phyloP scores from a whole-genome alignment of 2,888 invertebrate genomes.

The Rhagonycha fulva region DNA sequence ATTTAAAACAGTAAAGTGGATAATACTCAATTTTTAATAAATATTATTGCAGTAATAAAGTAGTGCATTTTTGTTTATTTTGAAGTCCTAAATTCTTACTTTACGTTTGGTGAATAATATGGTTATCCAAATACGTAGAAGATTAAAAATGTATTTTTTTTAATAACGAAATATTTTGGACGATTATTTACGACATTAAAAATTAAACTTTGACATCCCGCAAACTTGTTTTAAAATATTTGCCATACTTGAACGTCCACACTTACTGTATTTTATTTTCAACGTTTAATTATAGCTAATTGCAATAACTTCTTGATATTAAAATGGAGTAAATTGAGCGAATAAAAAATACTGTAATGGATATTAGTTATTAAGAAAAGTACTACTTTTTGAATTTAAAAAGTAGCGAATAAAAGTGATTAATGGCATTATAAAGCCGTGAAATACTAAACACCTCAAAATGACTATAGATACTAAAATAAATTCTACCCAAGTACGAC shows the following conservation, averaged over 20 bases:
- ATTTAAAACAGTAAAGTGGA: too few relatives aligned
- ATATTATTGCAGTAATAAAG: too few relatives aligned
- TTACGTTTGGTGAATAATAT: background rate
- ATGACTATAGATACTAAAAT: constrained; percentile 5
- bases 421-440: background rate
- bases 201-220: background rate
- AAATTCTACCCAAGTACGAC: constrained; percentile 7
- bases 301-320: constrained; percentile 7
- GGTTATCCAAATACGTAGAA: background rate
- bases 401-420: background rate
- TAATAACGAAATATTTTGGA: background rate
- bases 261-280: background rate
- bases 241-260: constrained; percentile 9
- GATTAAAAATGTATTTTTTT: background rate
- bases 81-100: background rate
- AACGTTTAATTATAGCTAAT: constrained; percentile 19
- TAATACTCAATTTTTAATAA: too few relatives aligned
- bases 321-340: constrained; percentile 2
- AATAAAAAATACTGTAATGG: background rate
- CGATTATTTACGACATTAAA: background rate
- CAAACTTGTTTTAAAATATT: constrained; percentile 11
- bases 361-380: background rate
- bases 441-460: background rate
- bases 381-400: background rate
- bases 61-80: too few relatives aligned